Conservation (phyloP, 1,140 invertebrate species). For the Pseudomyrmex flavicornis region DNA sequence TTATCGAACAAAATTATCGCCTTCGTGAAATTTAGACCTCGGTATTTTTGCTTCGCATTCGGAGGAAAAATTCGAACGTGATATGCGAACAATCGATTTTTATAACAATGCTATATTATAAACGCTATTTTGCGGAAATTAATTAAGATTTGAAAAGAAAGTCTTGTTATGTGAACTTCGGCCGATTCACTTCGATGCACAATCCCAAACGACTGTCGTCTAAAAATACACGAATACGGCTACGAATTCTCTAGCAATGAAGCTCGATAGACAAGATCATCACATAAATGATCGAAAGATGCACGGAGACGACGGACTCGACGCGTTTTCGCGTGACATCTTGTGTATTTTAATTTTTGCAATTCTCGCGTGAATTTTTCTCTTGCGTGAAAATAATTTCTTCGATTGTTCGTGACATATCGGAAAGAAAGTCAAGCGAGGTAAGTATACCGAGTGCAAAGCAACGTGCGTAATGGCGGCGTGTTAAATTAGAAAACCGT, state of each 20-base stretch:
- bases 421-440: slow-evolving; percentile 26
- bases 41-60: no score
- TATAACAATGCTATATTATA: no score
- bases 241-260: not conserved
- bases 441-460: slow-evolving; percentile 25
- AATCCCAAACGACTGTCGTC: not conserved
- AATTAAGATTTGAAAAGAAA: no score
- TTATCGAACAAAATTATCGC: not conserved
- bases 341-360: not conserved
- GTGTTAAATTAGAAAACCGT: slow-evolving; percentile 23
- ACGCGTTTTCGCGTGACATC: not conserved
- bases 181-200: not conserved
- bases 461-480: slow-evolving; percentile 46
- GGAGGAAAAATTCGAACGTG: no score
- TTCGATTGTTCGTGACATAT: slow-evolving; percentile 14
- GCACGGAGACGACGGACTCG: not conserved
- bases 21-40: no score
- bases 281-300: not conserved
- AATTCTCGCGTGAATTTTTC: slow-evolving; percentile 26
- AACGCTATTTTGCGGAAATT: no score
- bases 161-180: not conserved
- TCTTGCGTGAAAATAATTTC: slow-evolving; percentile 17
- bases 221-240: slow-evolving; percentile 3
- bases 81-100: no score
- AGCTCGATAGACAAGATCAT: slow-evolving; percentile 14